A percentile compares a stretch with the other conserved stretches of the same genome.
Conservation (phyloP, 2,888 invertebrate species). For the Harpalus rufipes region DNA sequence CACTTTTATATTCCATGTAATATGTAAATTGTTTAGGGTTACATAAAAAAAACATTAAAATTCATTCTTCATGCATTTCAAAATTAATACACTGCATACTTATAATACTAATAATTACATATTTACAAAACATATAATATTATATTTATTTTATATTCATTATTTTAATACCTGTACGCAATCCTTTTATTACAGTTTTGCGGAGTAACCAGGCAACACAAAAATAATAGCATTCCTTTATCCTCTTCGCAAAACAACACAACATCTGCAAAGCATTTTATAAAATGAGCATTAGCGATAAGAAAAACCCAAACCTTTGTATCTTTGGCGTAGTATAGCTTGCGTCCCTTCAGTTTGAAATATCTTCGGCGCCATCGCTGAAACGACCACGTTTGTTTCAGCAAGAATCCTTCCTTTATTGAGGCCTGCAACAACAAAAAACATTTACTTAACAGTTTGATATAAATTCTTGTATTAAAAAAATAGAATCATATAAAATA, state of each 20-base stretch:
- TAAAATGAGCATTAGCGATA: not conserved
- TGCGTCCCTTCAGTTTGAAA: conserved; percentile 90
- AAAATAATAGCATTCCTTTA: not conserved
- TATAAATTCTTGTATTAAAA: not conserved
- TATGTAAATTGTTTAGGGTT: too few relatives aligned
- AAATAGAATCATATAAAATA: too few relatives aligned
- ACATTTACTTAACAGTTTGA: not conserved
- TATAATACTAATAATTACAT: not conserved
- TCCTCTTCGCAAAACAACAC: not conserved
- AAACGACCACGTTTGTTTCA: conserved; percentile 92
- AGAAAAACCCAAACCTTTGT: conserved; percentile 83
- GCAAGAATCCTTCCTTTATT: conserved; percentile 89
- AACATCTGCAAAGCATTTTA: not conserved
- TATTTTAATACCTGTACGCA: not conserved
- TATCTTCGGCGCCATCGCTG: conserved; percentile 92
- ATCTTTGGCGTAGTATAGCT: conserved; percentile 92
- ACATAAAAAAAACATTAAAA: not conserved
- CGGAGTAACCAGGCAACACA: not conserved
- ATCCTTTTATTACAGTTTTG: not conserved
- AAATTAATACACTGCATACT: not conserved
- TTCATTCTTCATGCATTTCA: not conserved
- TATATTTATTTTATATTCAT: not conserved
- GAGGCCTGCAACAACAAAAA: conserved; percentile 77
- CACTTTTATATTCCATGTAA: too few relatives aligned
- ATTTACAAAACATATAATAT: not conserved